Percentiles rank a stretch among this genome's conserved stretches.
Evolutionary conservation across 2,888 invertebrate genomes (phyloP).

Genomic region (Amaurobius ferox): DNA sequence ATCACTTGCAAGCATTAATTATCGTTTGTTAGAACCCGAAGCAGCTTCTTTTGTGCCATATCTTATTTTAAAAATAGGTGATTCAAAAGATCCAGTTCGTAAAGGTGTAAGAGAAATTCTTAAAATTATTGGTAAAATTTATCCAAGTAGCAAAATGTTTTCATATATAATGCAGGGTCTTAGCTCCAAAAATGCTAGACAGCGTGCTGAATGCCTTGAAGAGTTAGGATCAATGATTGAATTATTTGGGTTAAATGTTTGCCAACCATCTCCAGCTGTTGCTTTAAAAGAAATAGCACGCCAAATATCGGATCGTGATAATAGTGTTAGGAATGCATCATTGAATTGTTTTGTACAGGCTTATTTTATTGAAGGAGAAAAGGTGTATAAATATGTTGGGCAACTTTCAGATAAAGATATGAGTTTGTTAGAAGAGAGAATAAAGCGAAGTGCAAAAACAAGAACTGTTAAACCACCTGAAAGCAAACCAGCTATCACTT

Average conservation of each 20-base stretch:
- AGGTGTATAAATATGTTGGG: constrained; percentile 92
- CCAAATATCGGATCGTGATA: constrained; percentile 97
- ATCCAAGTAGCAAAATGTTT: constrained; percentile 92
- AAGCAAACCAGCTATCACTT: constrained; percentile 38
- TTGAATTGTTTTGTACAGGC: constrained; percentile 94
- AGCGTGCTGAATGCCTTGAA: constrained; percentile 96
- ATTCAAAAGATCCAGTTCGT: constrained; percentile 95
- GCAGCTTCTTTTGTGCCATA: constrained; percentile 96
- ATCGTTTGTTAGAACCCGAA: constrained; percentile 92
- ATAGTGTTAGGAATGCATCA: constrained; percentile 95
- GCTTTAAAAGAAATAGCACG: constrained; percentile 93
- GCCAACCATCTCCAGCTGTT: constrained; percentile 87
- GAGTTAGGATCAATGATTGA: constrained; percentile 92
- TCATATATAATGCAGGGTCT: constrained; percentile 94
- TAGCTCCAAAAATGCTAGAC: constrained; percentile 97
- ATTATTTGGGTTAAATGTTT: constrained; percentile 88
- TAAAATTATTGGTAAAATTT: constrained; percentile 89
- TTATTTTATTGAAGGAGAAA: constrained; percentile 93
- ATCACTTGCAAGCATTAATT: constrained; percentile 86
- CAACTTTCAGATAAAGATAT: constrained; percentile 96
- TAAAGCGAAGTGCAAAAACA: constrained; percentile 89
- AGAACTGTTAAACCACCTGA: constrained; percentile 19
- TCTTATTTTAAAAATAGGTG: constrained; percentile 88
- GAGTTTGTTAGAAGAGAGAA: constrained; percentile 94
- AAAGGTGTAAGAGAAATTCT: constrained; percentile 91